Conservation (phyloP, 1,140 invertebrate genomes). For the Trichomalopsis sarcophagae region DNA sequence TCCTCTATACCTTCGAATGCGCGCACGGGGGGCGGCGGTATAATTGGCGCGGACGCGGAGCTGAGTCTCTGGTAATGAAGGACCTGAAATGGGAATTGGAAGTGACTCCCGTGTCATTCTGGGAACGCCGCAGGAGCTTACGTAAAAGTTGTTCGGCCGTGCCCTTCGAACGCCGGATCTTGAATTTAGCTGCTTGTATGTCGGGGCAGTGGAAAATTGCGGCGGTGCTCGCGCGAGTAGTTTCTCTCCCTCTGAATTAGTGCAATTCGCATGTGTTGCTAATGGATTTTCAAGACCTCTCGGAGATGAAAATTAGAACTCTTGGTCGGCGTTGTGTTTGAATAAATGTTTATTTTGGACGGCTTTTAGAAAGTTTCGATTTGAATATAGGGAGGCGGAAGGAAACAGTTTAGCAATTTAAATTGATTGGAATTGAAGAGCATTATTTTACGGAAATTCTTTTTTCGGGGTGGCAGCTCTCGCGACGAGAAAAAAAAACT, state of each 20-base stretch:
- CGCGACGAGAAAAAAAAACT: too few species aligned
- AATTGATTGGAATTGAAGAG: neutral
- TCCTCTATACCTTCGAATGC: neutral
- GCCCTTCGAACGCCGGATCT: neutral
- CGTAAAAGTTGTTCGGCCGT: neutral
- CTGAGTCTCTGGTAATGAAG: conserved; percentile 50
- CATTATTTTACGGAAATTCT: neutral
- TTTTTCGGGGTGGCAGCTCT: neutral
- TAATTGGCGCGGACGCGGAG: neutral
- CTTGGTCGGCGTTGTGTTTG: neutral
- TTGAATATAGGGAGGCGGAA: neutral
- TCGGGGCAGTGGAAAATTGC: neutral
- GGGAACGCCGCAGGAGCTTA: conserved; percentile 43
- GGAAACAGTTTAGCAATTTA: conserved; percentile 1
- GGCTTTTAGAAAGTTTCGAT: neutral
- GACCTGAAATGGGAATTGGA: conserved; percentile 58
- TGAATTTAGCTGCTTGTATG: conserved; percentile 40
- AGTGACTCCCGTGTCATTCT: conserved; percentile 56
- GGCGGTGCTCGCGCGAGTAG: too few species aligned
- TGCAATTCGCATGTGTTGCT: conserved; percentile 21
- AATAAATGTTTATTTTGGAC: neutral
- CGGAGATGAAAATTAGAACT: neutral
- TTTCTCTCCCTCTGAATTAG: neutral
- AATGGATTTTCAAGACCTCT: neutral
- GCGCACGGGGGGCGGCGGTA: too few species aligned